Conservation (phyloP, 2,113 vertebrate species). For the Anoura caudifer region DNA sequence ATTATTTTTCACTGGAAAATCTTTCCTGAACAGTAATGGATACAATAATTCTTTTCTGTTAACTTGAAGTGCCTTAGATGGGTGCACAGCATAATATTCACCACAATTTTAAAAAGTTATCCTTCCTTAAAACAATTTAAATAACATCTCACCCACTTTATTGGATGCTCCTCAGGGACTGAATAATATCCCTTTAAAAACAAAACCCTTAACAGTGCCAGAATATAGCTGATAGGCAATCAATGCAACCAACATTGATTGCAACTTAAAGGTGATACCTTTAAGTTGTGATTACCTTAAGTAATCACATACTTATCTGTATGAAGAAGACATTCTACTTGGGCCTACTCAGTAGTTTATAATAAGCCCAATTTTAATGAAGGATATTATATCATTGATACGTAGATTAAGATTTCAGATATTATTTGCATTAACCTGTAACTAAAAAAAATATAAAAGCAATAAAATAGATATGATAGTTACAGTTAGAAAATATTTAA, state of each 20-base stretch:
- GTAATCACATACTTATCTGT: background rate
- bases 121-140: background rate
- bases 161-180: background rate
- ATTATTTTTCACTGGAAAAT: background rate
- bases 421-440: background rate
- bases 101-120: background rate
- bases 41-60: background rate
- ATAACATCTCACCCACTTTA: background rate
- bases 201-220: background rate
- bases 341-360: background rate
- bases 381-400: background rate
- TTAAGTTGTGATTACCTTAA: no score
- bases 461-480: background rate
- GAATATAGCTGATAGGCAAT: background rate
- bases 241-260: background rate
- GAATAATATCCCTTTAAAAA: background rate
- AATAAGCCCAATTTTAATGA: background rate
- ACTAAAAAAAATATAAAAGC: background rate
- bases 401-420: background rate
- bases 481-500: background rate
- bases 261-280: background rate
- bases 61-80: background rate
- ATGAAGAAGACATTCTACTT: background rate
- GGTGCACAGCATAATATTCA: background rate
- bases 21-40: background rate